Evolutionary conservation across 2,113 vertebrate genomes (phyloP).

Genomic region (Oncorhynchus keta): DNA sequence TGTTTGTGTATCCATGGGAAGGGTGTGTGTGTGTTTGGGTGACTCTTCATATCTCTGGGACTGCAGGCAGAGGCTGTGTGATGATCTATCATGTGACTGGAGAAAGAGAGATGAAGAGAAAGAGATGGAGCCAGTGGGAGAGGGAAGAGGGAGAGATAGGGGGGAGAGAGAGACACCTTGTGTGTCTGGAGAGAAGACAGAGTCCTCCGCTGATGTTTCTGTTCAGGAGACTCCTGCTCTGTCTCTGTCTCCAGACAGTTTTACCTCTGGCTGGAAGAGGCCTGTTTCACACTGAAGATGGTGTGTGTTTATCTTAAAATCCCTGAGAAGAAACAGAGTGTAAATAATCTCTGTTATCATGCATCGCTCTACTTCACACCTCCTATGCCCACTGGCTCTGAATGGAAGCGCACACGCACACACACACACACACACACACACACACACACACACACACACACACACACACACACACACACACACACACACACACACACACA

Average conservation of each 20-base stretch:
- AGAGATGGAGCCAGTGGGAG: not conserved
- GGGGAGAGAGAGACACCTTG: not conserved
- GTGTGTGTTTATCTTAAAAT: slow-evolving; percentile 37
- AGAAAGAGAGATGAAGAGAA: not conserved
- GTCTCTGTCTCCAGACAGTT: not conserved
- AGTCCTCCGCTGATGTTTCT: slow-evolving; percentile 42
- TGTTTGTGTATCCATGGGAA: no score
- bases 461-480: no score
- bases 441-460: no score
- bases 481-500: no score
- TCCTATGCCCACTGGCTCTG: slow-evolving; percentile 27
- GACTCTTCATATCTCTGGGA: not conserved
- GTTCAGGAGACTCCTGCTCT: slow-evolving; percentile 23
- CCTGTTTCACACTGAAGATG: not conserved
- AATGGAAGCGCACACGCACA: not conserved
- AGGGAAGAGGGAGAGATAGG: not conserved
- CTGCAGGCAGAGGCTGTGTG: not conserved
- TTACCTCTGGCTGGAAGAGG: slow-evolving; percentile 1
- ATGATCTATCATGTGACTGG: not conserved
- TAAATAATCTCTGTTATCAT: no score
- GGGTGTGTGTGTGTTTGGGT: not conserved
- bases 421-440: no score
- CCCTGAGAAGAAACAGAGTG: slow-evolving; percentile 9
- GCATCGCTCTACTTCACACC: slow-evolving; percentile 19
- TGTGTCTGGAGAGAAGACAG: slow-evolving; percentile 42